These are phyloP conservation scores for Neoarius graeffei DNA, from an alignment of 2,113 vertebrate species.

Conservation along the genomic window DNA sequence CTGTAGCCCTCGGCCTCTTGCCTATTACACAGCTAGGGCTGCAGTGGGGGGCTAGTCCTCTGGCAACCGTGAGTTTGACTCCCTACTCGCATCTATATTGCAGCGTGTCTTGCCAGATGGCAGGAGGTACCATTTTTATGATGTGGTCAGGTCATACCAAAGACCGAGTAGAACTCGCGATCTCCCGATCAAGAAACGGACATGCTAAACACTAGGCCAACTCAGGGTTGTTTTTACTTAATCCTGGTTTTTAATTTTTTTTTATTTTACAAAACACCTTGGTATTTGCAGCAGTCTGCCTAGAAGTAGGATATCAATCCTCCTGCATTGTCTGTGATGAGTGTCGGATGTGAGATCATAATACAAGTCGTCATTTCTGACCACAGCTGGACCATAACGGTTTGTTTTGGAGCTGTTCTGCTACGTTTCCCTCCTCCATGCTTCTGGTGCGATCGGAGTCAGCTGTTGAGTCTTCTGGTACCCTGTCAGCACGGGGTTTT, in stretches of 20 bases:
- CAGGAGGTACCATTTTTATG: too few species aligned
- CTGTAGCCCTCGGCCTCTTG: too few species aligned
- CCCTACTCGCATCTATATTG: too few species aligned
- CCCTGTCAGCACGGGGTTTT: conserved; percentile 15
- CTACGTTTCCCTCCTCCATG: conserved; percentile 28
- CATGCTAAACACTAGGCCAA: too few species aligned
- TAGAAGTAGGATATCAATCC: not conserved
- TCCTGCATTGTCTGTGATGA: not conserved
- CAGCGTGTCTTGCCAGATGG: too few species aligned
- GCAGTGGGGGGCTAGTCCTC: too few species aligned
- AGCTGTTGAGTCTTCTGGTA: conserved; percentile 55
- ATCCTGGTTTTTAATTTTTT: not conserved
- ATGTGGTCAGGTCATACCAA: too few species aligned
- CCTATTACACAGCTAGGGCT: too few species aligned
- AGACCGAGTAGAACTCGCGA: too few species aligned
- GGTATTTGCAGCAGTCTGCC: not conserved
- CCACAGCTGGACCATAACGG: conserved; percentile 56
- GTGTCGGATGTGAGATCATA: not conserved
- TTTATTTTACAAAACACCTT: not conserved
- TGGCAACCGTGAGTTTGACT: too few species aligned
- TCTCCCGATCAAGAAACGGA: too few species aligned
- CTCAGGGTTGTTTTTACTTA: too few species aligned
- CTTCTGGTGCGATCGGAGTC: conserved; percentile 54
- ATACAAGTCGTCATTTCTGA: not conserved
- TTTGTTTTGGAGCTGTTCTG: conserved; percentile 57